Percentiles rank a stretch among this genome's conserved stretches.
Conservation (phyloP, 2,113 vertebrate genomes). For the Psittacus erithacus region DNA sequence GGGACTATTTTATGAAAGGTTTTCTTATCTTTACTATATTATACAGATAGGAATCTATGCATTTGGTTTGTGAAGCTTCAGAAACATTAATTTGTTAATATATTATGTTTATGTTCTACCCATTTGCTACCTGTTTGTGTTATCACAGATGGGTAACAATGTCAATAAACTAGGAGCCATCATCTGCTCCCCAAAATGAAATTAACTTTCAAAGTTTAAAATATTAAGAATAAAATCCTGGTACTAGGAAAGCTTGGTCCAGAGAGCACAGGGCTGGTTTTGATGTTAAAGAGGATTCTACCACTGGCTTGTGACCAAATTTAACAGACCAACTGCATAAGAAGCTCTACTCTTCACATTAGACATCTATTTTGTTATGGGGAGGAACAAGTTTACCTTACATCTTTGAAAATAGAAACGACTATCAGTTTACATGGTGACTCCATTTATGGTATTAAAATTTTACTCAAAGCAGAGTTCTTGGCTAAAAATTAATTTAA, state of each 20-base stretch:
- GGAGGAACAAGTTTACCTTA: background rate
- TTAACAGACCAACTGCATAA: background rate
- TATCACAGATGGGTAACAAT: background rate
- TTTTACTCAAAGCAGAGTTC: background rate
- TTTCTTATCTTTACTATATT: background rate
- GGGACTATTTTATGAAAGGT: background rate
- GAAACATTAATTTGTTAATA: constrained; percentile 4
- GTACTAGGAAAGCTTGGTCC: background rate
- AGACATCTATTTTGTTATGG: background rate
- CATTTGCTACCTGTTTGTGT: background rate
- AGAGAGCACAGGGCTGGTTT: background rate
- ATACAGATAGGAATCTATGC: background rate
- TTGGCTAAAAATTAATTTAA: background rate
- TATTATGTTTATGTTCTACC: background rate
- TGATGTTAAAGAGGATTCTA: background rate
- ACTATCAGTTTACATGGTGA: background rate
- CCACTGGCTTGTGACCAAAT: background rate
- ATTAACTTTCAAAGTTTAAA: constrained; percentile 23
- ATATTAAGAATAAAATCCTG: background rate
- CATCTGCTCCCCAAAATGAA: constrained; percentile 1
- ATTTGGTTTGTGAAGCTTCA: background rate
- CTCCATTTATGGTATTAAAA: background rate
- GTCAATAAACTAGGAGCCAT: background rate
- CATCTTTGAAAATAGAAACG: background rate
- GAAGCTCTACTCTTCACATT: background rate